Conservation (phyloP, 2,888 invertebrate species). For the Brenthis daphne region DNA sequence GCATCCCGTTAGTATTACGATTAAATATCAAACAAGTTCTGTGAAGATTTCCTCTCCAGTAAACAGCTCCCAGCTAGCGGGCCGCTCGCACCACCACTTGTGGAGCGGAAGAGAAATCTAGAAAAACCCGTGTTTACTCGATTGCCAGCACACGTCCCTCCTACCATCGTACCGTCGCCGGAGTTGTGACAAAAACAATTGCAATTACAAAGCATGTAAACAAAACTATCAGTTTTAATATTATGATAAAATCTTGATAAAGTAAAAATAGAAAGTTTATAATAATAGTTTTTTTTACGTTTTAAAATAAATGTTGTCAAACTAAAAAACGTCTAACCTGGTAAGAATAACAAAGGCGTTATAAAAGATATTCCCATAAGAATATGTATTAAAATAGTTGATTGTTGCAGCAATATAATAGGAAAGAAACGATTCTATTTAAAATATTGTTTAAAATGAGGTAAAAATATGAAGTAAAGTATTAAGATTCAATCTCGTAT, state of each 20-base stretch:
- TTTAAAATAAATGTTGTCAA: too few species aligned
- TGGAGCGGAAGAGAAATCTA: conserved; percentile 46
- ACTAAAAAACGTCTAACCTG: too few species aligned
- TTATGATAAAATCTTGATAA: too few species aligned
- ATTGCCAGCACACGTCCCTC: background rate
- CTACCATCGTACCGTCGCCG: background rate
- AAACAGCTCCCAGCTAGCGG: background rate
- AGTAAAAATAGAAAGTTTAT: too few species aligned
- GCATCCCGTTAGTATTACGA: background rate
- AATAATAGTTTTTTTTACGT: too few species aligned
- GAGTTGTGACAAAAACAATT: background rate
- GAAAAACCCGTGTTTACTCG: conserved; percentile 36
- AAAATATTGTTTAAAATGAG: background rate
- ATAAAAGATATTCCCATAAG: too few species aligned
- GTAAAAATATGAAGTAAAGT: conserved; percentile 1
- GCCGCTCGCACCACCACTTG: conserved; percentile 4
- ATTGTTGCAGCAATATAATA: too few species aligned
- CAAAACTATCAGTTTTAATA: too few species aligned
- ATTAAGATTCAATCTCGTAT: background rate
- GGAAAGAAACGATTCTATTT: too few species aligned
- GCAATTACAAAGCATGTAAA: background rate
- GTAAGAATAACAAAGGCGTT: too few species aligned
- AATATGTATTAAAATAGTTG: too few species aligned
- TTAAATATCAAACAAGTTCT: conserved; percentile 3
- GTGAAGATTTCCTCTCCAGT: conserved; percentile 3